Evolutionary conservation across 2,113 vertebrate species (phyloP).

Genomic region (Perca flavescens): DNA sequence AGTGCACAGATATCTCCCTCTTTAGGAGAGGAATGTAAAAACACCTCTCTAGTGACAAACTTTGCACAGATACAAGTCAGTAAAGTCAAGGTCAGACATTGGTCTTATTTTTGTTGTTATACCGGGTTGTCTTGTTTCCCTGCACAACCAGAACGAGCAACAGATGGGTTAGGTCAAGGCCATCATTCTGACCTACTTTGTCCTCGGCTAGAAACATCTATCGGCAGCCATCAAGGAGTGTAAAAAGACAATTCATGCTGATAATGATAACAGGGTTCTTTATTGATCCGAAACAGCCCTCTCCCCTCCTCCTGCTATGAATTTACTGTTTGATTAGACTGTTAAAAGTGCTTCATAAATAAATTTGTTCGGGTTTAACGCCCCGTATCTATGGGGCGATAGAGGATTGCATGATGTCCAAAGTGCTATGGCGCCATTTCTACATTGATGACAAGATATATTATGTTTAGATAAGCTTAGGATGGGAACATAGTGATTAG

Average conservation of each 20-base stretch:
- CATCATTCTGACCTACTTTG: constrained; percentile 6
- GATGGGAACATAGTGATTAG: constrained; percentile 40
- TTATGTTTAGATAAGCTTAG: constrained; percentile 53
- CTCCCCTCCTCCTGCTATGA: neutral
- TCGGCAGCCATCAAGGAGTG: neutral
- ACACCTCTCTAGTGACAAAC: no score
- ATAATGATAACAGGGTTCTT: constrained; percentile 40
- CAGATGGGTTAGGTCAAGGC: neutral
- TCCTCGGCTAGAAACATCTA: neutral
- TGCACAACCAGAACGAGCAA: neutral
- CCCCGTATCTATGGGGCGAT: constrained; percentile 7
- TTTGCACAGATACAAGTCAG: no score
- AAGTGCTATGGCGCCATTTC: constrained; percentile 52
- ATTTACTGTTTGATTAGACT: constrained; percentile 4
- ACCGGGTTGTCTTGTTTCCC: neutral
- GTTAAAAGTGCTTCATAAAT: constrained; percentile 55
- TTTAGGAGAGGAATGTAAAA: no score
- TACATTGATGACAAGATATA: constrained; percentile 48
- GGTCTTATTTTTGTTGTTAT: neutral
- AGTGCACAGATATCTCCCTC: no score
- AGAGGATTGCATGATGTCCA: constrained; percentile 50
- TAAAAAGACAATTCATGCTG: neutral
- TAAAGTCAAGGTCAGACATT: neutral
- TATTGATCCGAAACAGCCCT: constrained; percentile 29
- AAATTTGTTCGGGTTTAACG: constrained; percentile 23